Conservation (phyloP, 2,888 invertebrate genomes). For the Andrena bicolor region DNA sequence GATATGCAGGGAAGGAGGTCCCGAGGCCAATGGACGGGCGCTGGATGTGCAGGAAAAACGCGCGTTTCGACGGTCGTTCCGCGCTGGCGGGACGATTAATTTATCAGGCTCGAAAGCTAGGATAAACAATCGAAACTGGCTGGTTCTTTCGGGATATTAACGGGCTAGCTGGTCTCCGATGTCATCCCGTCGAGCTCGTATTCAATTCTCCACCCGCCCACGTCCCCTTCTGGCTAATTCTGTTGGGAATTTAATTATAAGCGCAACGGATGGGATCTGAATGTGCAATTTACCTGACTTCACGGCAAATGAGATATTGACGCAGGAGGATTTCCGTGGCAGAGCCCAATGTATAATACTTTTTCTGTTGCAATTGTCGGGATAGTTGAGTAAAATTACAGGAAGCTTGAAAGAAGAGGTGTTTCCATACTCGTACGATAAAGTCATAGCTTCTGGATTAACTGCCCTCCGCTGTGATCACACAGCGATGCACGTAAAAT, state of each 20-base stretch:
- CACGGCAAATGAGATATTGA: neutral
- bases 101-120: neutral
- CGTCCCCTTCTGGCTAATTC: constrained; percentile 11
- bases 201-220: neutral
- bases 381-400: neutral
- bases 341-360: neutral
- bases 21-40: neutral
- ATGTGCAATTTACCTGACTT: neutral
- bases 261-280: neutral
- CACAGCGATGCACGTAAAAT: too few species aligned
- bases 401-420: too few species aligned
- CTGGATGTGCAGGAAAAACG: neutral
- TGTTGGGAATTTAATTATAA: constrained; percentile 31
- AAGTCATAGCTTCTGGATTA: too few species aligned
- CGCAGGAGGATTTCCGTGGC: neutral
- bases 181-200: neutral
- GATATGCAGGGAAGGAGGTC: neutral
- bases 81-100: constrained; percentile 15
- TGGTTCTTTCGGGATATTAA: constrained; percentile 30
- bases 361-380: neutral
- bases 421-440: too few species aligned
- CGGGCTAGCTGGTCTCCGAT: neutral
- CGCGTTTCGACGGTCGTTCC: neutral
- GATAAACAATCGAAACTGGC: constrained; percentile 18
- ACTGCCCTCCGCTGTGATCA: too few species aligned